A percentile compares a stretch with the other conserved stretches of the same genome.
Conservation (phyloP, 2,113 vertebrate genomes). For the Ptilonorhynchus violaceus region DNA sequence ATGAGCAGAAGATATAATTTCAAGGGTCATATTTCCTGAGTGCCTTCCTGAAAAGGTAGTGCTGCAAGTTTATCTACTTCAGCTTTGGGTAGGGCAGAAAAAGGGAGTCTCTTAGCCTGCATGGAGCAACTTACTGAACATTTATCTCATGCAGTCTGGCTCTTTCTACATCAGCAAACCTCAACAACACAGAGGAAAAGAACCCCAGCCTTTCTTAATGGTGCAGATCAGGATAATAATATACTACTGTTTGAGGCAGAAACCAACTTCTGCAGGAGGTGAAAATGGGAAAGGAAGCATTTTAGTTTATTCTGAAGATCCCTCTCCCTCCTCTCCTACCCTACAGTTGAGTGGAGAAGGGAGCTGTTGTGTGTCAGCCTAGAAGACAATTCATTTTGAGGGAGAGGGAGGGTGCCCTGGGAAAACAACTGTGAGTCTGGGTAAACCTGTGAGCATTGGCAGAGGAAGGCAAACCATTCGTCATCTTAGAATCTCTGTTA, state of each 20-base stretch:
- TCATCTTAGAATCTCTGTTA: not conserved
- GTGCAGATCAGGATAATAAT: not conserved
- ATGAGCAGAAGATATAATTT: not conserved
- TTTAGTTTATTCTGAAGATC: not conserved
- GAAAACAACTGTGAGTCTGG: not conserved
- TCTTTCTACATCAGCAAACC: not conserved
- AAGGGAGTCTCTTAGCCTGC: not conserved
- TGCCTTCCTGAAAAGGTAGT: not conserved
- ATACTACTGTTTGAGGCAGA: not conserved
- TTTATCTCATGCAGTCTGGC: not conserved
- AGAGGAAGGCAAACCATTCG: not conserved
- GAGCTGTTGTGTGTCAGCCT: not conserved
- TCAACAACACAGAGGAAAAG: not conserved
- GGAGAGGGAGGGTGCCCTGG: not conserved
- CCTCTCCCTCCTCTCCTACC: not conserved
- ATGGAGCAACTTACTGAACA: not conserved
- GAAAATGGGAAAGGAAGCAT: not conserved
- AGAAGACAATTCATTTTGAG: not conserved
- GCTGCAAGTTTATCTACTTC: not conserved
- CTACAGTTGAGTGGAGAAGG: not conserved
- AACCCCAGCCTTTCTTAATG: not conserved
- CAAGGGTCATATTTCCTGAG: not conserved
- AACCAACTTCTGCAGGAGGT: not conserved
- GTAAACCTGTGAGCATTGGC: not conserved
- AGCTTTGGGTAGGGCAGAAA: not conserved